Evolutionary conservation across 2,113 vertebrate genomes (phyloP).

Genomic region (Otocyon megalotis): DNA sequence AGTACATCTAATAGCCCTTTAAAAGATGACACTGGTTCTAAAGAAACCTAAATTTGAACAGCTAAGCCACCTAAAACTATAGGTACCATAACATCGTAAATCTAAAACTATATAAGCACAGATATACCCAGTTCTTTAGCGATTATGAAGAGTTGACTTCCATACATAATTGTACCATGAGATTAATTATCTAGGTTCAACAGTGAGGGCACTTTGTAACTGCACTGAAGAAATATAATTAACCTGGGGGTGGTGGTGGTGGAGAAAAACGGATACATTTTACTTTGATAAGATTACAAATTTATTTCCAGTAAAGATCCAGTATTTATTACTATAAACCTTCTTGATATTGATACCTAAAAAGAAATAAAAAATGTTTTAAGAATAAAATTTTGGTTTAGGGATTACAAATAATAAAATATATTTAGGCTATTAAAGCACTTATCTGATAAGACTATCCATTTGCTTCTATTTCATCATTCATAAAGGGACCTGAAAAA

Average conservation of each 20-base stretch:
- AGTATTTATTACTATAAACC: conserved; percentile 12
- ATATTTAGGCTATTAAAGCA: background rate
- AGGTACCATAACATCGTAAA: background rate
- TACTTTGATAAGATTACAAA: conserved; percentile 32
- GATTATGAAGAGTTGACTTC: background rate
- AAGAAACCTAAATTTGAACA: background rate
- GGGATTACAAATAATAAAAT: conserved; percentile 24
- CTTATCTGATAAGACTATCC: conserved; percentile 53
- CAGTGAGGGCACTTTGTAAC: background rate
- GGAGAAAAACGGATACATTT: background rate
- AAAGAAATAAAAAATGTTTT: background rate
- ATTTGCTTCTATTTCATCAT: conserved; percentile 37
- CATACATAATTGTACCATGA: background rate
- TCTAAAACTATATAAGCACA: background rate
- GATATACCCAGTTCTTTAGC: background rate
- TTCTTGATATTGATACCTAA: conserved; percentile 30
- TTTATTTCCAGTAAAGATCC: conserved; percentile 38
- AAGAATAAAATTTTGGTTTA: conserved; percentile 47
- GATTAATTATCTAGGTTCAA: background rate
- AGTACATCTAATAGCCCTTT: background rate
- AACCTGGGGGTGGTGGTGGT: background rate
- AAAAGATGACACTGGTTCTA: background rate
- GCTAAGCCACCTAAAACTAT: background rate
- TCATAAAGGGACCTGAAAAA: conserved; percentile 63
- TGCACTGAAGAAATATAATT: background rate